Conservation (phyloP, 2,888 invertebrate genomes). For the Drosophila gaucha region DNA sequence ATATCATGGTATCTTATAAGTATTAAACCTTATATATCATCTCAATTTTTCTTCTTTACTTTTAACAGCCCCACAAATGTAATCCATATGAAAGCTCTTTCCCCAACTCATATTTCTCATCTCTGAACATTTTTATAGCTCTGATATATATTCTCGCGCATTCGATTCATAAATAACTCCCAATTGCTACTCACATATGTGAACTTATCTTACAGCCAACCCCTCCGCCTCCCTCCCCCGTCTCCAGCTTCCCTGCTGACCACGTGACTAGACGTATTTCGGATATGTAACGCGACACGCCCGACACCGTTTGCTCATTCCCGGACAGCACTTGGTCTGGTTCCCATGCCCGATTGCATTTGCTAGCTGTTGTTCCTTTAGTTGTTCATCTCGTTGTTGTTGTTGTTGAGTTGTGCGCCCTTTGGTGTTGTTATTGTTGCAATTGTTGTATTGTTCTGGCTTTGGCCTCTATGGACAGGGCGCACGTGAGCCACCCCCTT, state of each 20-base stretch:
- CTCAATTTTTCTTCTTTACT: not conserved
- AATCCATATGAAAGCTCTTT: not conserved
- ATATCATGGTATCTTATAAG: no score
- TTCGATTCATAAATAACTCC: conserved; percentile 45
- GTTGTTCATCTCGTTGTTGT: conserved; percentile 14
- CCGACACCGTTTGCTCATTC: conserved; percentile 34
- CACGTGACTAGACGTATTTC: conserved; percentile 59
- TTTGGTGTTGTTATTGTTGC: conserved; percentile 29
- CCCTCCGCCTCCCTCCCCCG: not conserved
- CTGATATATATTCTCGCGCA: not conserved
- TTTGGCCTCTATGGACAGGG: conserved; percentile 53
- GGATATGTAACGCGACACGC: conserved; percentile 51
- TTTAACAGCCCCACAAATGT: not conserved
- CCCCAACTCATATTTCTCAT: not conserved
- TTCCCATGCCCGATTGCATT: conserved; percentile 34
- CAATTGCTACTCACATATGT: conserved; percentile 23
- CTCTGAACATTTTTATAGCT: not conserved
- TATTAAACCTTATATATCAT: no score
- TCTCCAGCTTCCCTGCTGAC: conserved; percentile 11
- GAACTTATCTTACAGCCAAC: conserved; percentile 2
- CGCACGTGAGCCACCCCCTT: conserved; percentile 56
- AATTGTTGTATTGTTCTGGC: conserved; percentile 49
- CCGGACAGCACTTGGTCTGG: conserved; percentile 45
- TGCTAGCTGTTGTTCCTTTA: conserved; percentile 21
- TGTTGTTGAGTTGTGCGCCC: conserved; percentile 28